Conservation (phyloP, 1,140 invertebrate species). For the Drosophila orena region DNA sequence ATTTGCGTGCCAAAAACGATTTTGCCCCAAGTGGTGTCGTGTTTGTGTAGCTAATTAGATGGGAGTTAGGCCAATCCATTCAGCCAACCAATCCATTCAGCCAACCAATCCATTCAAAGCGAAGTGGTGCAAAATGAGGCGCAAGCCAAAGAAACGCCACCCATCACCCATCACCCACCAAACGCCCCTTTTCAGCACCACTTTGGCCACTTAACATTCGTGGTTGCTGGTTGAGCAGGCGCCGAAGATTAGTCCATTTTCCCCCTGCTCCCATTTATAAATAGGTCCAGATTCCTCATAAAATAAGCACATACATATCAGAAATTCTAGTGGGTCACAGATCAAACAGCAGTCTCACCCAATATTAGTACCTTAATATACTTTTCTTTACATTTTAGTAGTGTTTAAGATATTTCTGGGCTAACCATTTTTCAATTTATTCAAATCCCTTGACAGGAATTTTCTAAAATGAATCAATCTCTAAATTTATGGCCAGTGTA, state of each 20-base stretch:
- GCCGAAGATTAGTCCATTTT: slow-evolving; percentile 17
- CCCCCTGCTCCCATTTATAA: slow-evolving; percentile 22
- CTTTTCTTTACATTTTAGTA: too few relatives aligned
- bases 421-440: not conserved
- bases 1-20: slow-evolving; percentile 50
- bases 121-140: slow-evolving; percentile 65
- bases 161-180: slow-evolving; percentile 11
- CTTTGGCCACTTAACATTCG: slow-evolving; percentile 68
- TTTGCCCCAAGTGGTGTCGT: slow-evolving; percentile 33
- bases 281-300: slow-evolving; percentile 20
- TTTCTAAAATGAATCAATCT: not conserved
- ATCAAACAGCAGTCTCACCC: too few relatives aligned
- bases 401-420: too few relatives aligned
- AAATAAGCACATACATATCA: not conserved
- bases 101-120: too few relatives aligned
- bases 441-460: not conserved
- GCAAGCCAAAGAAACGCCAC: slow-evolving; percentile 14
- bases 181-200: not conserved
- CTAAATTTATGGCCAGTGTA: not conserved
- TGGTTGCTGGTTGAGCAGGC: slow-evolving; percentile 34
- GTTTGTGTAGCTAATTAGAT: slow-evolving; percentile 74
- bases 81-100: slow-evolving; percentile 33
- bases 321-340: too few relatives aligned
- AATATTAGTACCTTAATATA: too few relatives aligned
- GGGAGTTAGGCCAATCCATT: slow-evolving; percentile 47